These are phyloP conservation scores for Anagyrus pseudococci DNA, from an alignment of 2,888 invertebrate genomes.

Conservation along the genomic window DNA sequence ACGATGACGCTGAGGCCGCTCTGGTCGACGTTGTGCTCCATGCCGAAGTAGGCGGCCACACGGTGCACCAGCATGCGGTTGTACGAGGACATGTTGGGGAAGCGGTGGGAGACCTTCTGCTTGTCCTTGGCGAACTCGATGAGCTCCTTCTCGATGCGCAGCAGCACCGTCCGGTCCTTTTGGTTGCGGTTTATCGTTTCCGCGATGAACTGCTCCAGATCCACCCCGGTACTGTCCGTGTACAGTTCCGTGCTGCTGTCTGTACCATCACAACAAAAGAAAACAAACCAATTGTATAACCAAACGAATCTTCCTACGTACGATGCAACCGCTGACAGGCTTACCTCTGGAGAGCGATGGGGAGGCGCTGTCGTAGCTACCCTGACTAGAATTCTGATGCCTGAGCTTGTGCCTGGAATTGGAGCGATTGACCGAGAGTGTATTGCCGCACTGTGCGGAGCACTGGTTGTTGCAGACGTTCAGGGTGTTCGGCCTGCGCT, in stretches of 20 bases:
- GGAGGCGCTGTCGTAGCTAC: conserved; percentile 60
- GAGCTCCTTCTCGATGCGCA: conserved; percentile 89
- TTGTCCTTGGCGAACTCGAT: conserved; percentile 81
- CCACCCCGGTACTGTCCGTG: conserved; percentile 79
- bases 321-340: too few relatives aligned
- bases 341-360: conserved; percentile 65
- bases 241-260: conserved; percentile 80
- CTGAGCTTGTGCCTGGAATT: conserved; percentile 59
- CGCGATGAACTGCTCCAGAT: conserved; percentile 86
- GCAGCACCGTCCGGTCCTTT: conserved; percentile 83
- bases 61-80: conserved; percentile 96
- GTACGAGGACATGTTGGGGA: conserved; percentile 94
- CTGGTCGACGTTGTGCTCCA: conserved; percentile 92
- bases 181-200: conserved; percentile 90
- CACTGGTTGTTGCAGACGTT: conserved; percentile 57
- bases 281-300: conserved; percentile 10
- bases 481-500: conserved; percentile 52
- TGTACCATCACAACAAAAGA: conserved; percentile 50
- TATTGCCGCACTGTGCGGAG: conserved; percentile 52
- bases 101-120: conserved; percentile 69
- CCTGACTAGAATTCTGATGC: conserved; percentile 61
- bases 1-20: conserved; percentile 83
- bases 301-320: too few relatives aligned
- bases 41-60: conserved; percentile 90
- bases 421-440: conserved; percentile 51